Evolutionary conservation across 2,888 invertebrate genomes (phyloP), one percentile per base, ranked within the genome.

Genomic region (Sylvicola cinctus): DNA sequence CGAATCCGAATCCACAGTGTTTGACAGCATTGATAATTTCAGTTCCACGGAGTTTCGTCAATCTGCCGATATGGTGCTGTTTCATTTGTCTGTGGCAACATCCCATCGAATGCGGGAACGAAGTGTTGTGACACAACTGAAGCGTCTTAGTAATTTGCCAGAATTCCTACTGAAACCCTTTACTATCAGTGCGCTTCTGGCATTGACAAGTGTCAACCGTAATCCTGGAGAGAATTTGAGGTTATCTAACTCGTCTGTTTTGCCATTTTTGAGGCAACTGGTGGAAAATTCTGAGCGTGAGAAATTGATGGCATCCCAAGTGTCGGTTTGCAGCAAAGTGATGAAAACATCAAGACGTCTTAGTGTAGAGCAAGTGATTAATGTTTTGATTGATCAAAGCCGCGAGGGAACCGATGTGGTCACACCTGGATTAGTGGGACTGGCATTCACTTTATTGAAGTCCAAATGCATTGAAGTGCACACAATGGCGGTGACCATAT

Each of bases 91-190:
- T 39, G 55, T 54, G 37, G 55, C 54, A 35, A 55, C 57, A 5
- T 54, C 55, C 44, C 52, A 50, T 37, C 48, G n/a, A n/a, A n/a
- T n/a, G n/a, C n/a, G n/a, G n/a, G n/a, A n/a, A n/a, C n/a, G n/a
- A n/a, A n/a, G n/a, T n/a, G n/a, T n/a, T n/a, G n/a, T n/a, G n/a
- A n/a, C n/a, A n/a, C n/a, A n/a, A n/a, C n/a, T n/a, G n/a, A n/a
- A n/a, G n/a, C n/a, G n/a, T n/a, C n/a, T n/a, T n/a, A n/a, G n/a
- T n/a, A n/a, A n/a, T n/a, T n/a, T 62, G 36, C 70, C 73, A 0
- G 69, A 73, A 46, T 62, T 63, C 34, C 50, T 71, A 29, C 48
- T 74, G 17, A 66, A 71, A 41, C 68, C 73, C 1, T 74, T 74
- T 46, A 61, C 71, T 40, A 50, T 73, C n/a, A 65, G 69, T 38